Base-by-base conservation (phyloP, 1,140 invertebrate genomes). In the Ips typographus region DNA sequence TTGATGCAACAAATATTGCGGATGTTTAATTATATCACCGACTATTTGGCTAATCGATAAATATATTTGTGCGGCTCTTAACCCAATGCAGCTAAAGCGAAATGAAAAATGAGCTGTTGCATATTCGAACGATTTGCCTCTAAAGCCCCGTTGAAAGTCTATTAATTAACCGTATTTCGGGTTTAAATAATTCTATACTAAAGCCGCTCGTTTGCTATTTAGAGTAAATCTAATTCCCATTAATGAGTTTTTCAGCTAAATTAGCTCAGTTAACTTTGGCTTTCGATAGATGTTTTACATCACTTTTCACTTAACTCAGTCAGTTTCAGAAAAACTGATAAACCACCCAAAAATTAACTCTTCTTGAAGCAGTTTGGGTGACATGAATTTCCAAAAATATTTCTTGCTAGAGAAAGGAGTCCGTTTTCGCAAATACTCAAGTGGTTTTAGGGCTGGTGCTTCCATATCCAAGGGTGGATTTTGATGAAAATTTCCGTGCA, bases 91-190 rank as follows among this genome's bases (percentile, higher is more conserved):
- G 52, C n/a, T 55, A 55, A 55, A 55, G 37, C 52, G 36, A 55
- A 55, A 55, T 55, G 52, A 55, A 55, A 55, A 55, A 55, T 38
- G 52, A 55, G 37, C 52, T 55, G 52, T 55, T 55, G 52, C 8
- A 55, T 55, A 55, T 55, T 36, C 37, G 52, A 55, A 37, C 8
- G 52, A 22, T 55, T 55, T 55, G 52, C 52, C 4, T 38, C 37
- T 55, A 36, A 55, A 55, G 52, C 52, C 37, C 36, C 37, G 37
- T 37, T 55, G 52, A 55, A 55, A 55, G 37, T 55, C 52, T 55
- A 38, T 55, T 55, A 55, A 55, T 55, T 55, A 55, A 55, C 52
- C 37, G n/a, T 55, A 55, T 55, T 55, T 55, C 4, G n/a, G 52
- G n/a, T 55, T 55, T 55, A 38, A 22, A 55, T 55, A 55, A 55